Evolutionary conservation across 2,888 invertebrate genomes (phyloP), one percentile per base, ranked within the genome.

Genomic region (Drosophila peninsularis): DNA sequence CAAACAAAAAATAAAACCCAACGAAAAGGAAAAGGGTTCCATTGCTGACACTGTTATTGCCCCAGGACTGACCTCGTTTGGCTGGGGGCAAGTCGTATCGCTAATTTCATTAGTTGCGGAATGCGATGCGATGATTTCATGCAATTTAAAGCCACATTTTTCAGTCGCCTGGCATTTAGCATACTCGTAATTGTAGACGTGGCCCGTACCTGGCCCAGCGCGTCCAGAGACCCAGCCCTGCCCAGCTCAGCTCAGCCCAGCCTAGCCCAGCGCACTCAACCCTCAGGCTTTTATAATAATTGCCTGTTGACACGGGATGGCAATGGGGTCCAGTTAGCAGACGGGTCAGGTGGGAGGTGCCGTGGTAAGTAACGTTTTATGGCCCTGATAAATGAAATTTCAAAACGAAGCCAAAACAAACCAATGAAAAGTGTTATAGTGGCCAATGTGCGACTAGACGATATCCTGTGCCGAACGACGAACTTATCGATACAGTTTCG

Each of bases 301-400:
- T 89, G 90, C 89, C 87, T 84, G 88, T 89, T 90, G 90, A 90
- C 89, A 89, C 88, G 89, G 90, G 86, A 90, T 77, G 74, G 75
- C 82, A 70, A 67, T 57, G 78, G 65, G 71, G 68, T 32, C 50
- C 63, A 63, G 68, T 60, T 63, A 19, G 45, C 53, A 57, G 53
- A 47, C 41, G 68, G 27, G 45, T 27, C 39, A 49, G 44, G 54
- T 45, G 44, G 30, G n/a, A 27, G 45, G 39, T 19, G 41, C 17
- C 62, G 30, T 61, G 64, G 71, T 74, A 76, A 71, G 69, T 80
- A 66, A 80, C 76, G 71, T 82, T 84, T 86, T 86, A 86, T 87
- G 76, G 78, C 71, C 69, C 76, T 82, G 90, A 86, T 90, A 88
- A 89, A 88, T 85, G 83, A 82, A 89, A 87, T 79, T 87, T 84